These are phyloP conservation scores for Cercopithecus diana DNA, from an alignment of 2,797 vertebrate species.

Conservation along the genomic window DNA sequence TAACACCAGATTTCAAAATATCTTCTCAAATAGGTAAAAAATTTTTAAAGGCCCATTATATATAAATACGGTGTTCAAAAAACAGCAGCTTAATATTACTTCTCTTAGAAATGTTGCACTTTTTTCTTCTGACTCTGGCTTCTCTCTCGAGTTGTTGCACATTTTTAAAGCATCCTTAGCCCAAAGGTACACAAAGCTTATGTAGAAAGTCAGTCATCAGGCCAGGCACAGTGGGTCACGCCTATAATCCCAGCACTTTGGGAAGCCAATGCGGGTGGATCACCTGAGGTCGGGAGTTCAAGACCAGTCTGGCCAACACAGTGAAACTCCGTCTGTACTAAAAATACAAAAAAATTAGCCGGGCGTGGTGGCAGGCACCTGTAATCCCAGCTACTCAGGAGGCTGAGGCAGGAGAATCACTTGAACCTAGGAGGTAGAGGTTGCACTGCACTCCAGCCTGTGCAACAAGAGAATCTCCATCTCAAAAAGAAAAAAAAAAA, in stretches of 20 bases:
- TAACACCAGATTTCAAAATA: constrained; percentile 16
- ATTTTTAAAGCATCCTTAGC: constrained; percentile 32
- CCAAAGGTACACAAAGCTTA: neutral
- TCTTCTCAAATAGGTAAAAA: constrained; percentile 32
- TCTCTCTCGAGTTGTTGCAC: neutral
- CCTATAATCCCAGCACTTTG: neutral
- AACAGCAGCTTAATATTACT: neutral
- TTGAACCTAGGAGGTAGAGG: neutral
- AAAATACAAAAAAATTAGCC: neutral
- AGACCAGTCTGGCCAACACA: neutral
- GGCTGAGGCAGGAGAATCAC: neutral
- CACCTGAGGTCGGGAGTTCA: neutral
- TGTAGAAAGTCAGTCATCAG: neutral
- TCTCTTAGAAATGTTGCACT: neutral
- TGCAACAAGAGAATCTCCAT: neutral
- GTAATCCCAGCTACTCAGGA: neutral
- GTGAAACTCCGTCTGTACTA: neutral
- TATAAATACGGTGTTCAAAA: constrained; percentile 33
- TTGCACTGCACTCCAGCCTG: neutral
- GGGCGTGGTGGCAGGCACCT: neutral
- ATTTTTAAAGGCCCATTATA: neutral
- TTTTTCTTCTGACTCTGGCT: neutral
- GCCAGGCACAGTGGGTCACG: neutral
- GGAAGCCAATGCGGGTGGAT: neutral
- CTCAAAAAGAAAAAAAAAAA: neutral